Conservation (phyloP, 2,888 invertebrate species). For the Helobdella robusta region DNA sequence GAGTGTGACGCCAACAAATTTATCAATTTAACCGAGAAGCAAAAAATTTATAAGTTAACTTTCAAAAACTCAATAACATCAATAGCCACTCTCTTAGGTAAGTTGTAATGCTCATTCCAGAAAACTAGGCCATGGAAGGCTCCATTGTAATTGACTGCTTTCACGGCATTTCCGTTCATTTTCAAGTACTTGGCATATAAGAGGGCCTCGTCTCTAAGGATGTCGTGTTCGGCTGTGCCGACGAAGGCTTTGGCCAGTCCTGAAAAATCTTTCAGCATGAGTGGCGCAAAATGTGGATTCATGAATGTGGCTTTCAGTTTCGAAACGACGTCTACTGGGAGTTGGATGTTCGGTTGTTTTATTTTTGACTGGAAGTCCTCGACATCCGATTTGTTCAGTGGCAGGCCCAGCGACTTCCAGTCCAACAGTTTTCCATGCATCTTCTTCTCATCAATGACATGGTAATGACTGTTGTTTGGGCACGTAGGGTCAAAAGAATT, state of each 20-base stretch:
- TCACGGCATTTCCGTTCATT: constrained; percentile 40
- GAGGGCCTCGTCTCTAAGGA: constrained; percentile 48
- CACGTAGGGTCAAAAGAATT: no score
- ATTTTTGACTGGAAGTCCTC: no score
- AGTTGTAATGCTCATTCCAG: constrained; percentile 4
- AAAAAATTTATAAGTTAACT: constrained; percentile 18
- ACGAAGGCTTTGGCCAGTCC: constrained; percentile 45
- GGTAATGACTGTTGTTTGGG: no score
- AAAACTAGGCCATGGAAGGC: constrained; percentile 42
- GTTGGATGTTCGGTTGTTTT: background rate
- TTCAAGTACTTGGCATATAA: constrained; percentile 46
- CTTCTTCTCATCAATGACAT: constrained; percentile 1
- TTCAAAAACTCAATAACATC: constrained; percentile 22
- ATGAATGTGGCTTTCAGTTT: constrained; percentile 34
- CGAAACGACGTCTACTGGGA: background rate
- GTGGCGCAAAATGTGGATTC: constrained; percentile 45
- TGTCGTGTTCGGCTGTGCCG: constrained; percentile 48
- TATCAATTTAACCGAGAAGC: no score
- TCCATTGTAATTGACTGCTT: constrained; percentile 39
- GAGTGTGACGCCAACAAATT: no score
- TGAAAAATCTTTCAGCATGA: constrained; percentile 41
- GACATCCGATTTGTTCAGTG: background rate
- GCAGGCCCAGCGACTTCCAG: constrained; percentile 12
- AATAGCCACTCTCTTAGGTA: constrained; percentile 16
- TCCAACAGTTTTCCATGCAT: background rate